Conservation (phyloP, 2,797 vertebrate species). For the Phataginus tetradactyla region DNA sequence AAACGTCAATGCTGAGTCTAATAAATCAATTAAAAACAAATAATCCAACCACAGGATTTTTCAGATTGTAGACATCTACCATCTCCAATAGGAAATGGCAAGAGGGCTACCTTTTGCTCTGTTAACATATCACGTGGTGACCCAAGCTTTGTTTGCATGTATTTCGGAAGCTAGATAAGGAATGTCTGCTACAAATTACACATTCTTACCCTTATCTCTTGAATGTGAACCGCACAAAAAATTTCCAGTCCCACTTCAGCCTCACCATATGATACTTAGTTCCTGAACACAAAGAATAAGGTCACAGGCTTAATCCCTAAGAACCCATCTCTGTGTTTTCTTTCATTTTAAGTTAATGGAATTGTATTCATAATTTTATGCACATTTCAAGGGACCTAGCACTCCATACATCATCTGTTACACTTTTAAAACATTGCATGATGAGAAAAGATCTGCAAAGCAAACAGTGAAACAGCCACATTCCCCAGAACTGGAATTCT, state of each 20-base stretch:
- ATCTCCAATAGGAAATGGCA: not conserved
- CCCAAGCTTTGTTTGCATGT: not conserved
- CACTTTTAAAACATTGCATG: not conserved
- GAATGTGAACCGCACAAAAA: not conserved
- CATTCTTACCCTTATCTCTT: not conserved
- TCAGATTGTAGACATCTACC: not conserved
- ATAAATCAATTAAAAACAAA: not conserved
- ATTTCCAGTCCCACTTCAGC: not conserved
- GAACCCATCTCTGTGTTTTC: not conserved
- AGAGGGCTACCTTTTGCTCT: not conserved
- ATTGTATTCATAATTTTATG: not conserved
- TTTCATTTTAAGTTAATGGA: not conserved
- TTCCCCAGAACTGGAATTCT: not conserved
- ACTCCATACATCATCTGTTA: not conserved
- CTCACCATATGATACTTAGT: not conserved
- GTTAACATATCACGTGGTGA: not conserved
- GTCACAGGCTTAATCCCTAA: not conserved
- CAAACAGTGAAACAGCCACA: not conserved
- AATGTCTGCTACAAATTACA: not conserved
- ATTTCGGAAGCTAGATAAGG: not conserved
- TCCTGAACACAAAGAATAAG: not conserved
- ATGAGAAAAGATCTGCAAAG: not conserved
- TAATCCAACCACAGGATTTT: not conserved
- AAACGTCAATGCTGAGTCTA: slow-evolving; percentile 3
- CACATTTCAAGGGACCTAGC: not conserved